Percentiles rank a stretch among this genome's conserved stretches.
Conservation (phyloP, 2,113 vertebrate species). For the Antechinus stuartii region DNA sequence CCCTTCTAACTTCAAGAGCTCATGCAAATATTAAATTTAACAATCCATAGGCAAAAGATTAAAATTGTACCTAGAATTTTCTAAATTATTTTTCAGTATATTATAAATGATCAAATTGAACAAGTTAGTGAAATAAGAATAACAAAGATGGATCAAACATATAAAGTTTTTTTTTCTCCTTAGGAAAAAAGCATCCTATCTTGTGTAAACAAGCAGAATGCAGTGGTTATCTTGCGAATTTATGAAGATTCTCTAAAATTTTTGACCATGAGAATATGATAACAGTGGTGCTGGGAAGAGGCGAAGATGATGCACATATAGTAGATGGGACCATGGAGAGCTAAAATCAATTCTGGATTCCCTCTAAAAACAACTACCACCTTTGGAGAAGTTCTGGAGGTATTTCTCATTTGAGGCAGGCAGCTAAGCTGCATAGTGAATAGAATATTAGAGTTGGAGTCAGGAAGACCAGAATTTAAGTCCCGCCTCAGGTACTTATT, state of each 20-base stretch:
- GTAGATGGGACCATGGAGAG: neutral
- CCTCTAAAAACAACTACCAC: neutral
- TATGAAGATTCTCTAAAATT: neutral
- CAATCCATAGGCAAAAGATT: neutral
- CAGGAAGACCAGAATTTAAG: neutral
- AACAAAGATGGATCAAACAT: neutral
- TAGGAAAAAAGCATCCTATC: neutral
- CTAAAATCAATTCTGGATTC: neutral
- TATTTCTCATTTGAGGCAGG: neutral
- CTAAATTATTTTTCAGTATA: neutral
- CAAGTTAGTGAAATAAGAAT: neutral
- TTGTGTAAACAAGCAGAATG: conserved; percentile 1
- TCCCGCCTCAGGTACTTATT: neutral
- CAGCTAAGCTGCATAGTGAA: neutral
- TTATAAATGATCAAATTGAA: neutral
- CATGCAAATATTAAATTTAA: neutral
- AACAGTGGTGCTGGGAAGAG: neutral
- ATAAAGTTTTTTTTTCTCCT: neutral
- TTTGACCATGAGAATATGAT: neutral
- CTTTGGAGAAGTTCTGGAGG: neutral
- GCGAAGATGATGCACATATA: neutral
- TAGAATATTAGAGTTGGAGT: neutral
- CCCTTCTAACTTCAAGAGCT: conserved; percentile 27
- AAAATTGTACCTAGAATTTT: conserved; percentile 16
- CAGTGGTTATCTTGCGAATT: neutral